Conservation (phyloP, 2,797 vertebrate genomes). For the Poecilia picta region DNA sequence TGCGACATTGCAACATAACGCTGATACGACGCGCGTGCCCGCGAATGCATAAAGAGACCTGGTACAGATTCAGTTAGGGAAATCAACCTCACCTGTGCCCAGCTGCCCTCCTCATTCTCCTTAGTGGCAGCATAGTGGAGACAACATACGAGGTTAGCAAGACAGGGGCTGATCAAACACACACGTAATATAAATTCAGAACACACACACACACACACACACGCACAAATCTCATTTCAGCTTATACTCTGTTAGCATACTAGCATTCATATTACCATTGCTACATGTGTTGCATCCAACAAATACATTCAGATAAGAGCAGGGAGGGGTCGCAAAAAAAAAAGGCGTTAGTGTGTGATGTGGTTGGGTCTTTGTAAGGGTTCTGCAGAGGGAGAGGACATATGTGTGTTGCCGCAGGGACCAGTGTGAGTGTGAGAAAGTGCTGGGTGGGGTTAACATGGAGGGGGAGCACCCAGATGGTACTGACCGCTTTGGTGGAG, state of each 20-base stretch:
- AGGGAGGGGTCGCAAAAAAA: constrained; percentile 25
- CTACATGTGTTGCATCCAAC: constrained; percentile 31
- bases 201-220: constrained; percentile 19
- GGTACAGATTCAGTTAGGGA: not conserved
- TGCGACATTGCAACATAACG: not conserved
- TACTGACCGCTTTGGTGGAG: constrained; percentile 93
- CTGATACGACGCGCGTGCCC: not conserved
- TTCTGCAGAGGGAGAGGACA: constrained; percentile 60
- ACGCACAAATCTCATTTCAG: constrained; percentile 2
- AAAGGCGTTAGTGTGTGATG: constrained; percentile 45
- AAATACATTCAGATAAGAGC: constrained; percentile 27
- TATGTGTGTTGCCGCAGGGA: constrained; percentile 70
- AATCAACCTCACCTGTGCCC: constrained; percentile 92
- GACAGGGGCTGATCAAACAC: constrained; percentile 20
- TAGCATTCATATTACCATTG: constrained; percentile 11
- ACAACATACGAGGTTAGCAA: constrained; percentile 77
- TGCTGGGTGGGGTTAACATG: constrained; percentile 50
- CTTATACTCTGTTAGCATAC: constrained; percentile 12
- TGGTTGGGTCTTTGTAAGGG: constrained; percentile 38
- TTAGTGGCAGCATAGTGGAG: constrained; percentile 81
- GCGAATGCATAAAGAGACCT: constrained; percentile 2
- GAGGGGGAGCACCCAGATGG: constrained; percentile 78
- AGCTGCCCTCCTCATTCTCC: constrained; percentile 97
- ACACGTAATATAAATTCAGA: constrained; percentile 24
- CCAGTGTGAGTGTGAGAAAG: constrained; percentile 56